Conservation (phyloP, 64 coral and sea anemone genomes). For the Anthopleura sola region DNA sequence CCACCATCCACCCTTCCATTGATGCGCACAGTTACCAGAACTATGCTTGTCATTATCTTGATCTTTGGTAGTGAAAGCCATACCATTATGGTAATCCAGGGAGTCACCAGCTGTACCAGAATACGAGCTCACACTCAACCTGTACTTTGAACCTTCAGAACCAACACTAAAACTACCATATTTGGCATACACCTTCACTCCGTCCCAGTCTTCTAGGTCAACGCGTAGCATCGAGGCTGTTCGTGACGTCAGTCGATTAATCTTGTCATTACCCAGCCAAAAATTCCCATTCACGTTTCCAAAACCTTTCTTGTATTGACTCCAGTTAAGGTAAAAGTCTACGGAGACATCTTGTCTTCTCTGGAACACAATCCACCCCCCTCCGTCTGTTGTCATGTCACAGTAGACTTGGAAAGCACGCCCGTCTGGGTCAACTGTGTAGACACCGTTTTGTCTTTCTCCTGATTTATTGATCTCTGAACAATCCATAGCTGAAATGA, state of each 20-base stretch:
- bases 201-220: not conserved
- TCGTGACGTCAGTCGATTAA: too few relatives aligned
- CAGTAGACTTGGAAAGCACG: not conserved
- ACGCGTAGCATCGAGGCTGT: not conserved
- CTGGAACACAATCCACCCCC: slow-evolving; percentile 11
- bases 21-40: too few relatives aligned
- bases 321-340: not conserved
- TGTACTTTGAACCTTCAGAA: too few relatives aligned
- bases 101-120: not conserved
- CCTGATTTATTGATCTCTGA: not conserved
- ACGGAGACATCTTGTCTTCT: slow-evolving; percentile 1
- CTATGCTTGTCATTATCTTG: not conserved
- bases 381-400: not conserved
- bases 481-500: not conserved
- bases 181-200: not conserved
- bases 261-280: not conserved
- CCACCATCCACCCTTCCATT: too few relatives aligned
- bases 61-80: slow-evolving; percentile 12
- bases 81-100: not conserved
- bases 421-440: not conserved
- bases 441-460: not conserved
- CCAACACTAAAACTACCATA: not conserved
- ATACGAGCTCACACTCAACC: too few relatives aligned
- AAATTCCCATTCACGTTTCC: not conserved
- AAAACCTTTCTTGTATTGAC: not conserved